These are phyloP conservation scores for Bambusicola thoracicus DNA, from an alignment of 2,113 vertebrate genomes.

Conservation along the genomic window DNA sequence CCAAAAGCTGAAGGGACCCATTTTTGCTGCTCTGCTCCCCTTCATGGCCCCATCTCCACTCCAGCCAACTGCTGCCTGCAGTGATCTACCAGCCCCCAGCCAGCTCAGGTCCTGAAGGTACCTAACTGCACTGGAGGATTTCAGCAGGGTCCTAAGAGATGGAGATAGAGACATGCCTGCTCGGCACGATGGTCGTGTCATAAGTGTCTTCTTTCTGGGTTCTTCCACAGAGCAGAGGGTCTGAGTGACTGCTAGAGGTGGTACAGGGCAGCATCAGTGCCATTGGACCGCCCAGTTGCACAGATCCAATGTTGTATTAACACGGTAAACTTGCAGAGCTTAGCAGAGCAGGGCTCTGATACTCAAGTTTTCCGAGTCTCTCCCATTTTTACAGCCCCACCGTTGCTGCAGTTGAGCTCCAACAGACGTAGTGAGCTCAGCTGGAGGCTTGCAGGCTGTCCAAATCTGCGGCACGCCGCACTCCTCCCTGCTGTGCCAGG, in stretches of 20 bases:
- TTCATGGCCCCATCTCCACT: not conserved
- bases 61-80: not conserved
- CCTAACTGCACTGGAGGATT: accelerated
- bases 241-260: not conserved
- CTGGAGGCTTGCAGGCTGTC: not conserved
- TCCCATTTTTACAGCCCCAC: accelerated
- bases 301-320: accelerated
- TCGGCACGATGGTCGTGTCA: accelerated
- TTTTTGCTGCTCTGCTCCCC: not conserved
- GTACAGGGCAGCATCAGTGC: accelerated
- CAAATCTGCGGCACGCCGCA: not conserved
- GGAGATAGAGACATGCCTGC: not conserved
- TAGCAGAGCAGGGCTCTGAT: not conserved
- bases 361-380: not conserved
- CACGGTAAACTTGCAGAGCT: not conserved
- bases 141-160: not conserved
- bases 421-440: not conserved
- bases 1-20: not conserved
- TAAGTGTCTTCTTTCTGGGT: accelerated
- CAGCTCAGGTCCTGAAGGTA: not conserved
- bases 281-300: not conserved
- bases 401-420: not conserved
- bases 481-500: not conserved
- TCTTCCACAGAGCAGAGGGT: not conserved
- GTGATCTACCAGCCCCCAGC: accelerated